Evolutionary conservation across 1,140 invertebrate species (phyloP), one percentile per base, ranked within the genome.

Genomic region (Colletes gigas): DNA sequence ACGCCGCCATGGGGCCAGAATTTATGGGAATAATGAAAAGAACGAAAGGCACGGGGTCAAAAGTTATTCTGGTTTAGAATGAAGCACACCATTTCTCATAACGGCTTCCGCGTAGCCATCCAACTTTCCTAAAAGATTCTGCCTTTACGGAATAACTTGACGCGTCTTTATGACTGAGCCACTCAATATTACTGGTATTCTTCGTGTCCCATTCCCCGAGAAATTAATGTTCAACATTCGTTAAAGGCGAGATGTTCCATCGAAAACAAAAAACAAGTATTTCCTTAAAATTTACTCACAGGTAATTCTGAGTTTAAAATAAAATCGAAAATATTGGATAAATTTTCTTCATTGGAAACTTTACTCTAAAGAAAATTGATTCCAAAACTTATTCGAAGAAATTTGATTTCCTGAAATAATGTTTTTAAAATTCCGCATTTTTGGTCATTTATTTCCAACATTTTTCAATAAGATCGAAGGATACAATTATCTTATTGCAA

Each of bases 1-100:
- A 17, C 70, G 15, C 14, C 41, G 14, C 8, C 57, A 12, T 6
- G 0, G 4, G 15, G 21, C 17, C 17, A 21, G 17, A 75, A 66
- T 66, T 55, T 54, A 55, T 55, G 47, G 30, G 10, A 41, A 14
- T 52, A 63, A 60, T 52, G 59, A 41, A 63, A 66, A 41, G 47
- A 41, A 65, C 2, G 41, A n/a, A 52, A 8, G 62, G 50, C 30
- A 54, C 50, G 21, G 21, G 21, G 17, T 44, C 12, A 15, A 50
- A 74, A 74, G 47, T 52, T 74, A 54, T 41, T 9, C 21, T 10
- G 6, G 19, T 41, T 63, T 63, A 62, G 21, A 73, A 65, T 41
- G n/a, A 55, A 75, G 30, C 30, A 15, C 5, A 44, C 30, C 17
- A 66, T 66, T 75, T 66, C 62, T 75, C 62, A 66, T 5, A 14